phyloP scores from a whole-genome alignment of 2,113 vertebrate species.

The Parus major region DNA sequence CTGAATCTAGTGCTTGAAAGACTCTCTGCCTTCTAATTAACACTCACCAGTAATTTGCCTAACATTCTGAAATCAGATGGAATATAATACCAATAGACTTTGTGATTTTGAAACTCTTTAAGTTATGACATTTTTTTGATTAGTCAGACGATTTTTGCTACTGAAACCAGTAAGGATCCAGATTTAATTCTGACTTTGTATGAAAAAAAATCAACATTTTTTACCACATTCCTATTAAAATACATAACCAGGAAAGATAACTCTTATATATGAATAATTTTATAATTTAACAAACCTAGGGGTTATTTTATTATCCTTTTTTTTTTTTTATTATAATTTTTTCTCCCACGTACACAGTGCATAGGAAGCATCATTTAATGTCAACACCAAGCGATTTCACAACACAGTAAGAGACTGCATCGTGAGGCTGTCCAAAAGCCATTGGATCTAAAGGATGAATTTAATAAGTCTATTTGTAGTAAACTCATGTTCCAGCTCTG shows the following conservation, averaged over 20 bases:
- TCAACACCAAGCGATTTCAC: background rate
- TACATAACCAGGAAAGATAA: background rate
- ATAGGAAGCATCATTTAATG: background rate
- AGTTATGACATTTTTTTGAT: background rate
- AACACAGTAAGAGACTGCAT: background rate
- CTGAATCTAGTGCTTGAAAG: background rate
- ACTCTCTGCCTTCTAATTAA: background rate
- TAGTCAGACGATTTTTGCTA: background rate
- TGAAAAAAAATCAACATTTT: background rate
- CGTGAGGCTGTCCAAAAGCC: background rate
- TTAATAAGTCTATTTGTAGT: background rate
- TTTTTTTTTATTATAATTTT: background rate
- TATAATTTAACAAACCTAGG: background rate
- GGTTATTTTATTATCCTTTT: background rate
- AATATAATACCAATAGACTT: background rate
- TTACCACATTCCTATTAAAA: background rate
- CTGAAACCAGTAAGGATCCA: background rate
- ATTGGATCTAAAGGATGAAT: background rate
- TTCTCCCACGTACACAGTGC: background rate
- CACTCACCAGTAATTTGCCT: background rate
- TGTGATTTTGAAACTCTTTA: background rate
- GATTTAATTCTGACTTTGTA: background rate
- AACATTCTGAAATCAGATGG: background rate
- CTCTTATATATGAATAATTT: background rate
- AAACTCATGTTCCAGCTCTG: background rate